Conservation (phyloP, 2,888 invertebrate species). For the Campoplex nolae region DNA sequence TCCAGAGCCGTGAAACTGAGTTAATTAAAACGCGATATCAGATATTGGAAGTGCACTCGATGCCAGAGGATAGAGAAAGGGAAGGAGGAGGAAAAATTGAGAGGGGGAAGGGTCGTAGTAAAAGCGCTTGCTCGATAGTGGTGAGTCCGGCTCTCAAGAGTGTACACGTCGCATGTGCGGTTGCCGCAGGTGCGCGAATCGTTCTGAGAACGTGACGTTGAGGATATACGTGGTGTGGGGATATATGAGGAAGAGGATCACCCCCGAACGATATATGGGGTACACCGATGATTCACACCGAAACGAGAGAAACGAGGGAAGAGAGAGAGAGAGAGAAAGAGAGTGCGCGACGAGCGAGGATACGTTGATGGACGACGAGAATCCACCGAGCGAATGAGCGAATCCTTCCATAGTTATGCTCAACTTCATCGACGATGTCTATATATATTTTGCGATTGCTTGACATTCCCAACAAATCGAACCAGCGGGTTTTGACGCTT, state of each 20-base stretch:
- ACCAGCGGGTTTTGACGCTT: slow-evolving; percentile 42
- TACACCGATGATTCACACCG: slow-evolving; percentile 46
- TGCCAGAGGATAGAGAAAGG: slow-evolving; percentile 1
- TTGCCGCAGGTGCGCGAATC: slow-evolving; percentile 62
- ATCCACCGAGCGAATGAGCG: slow-evolving; percentile 46
- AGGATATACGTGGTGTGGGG: slow-evolving; percentile 43
- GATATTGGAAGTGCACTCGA: slow-evolving; percentile 75
- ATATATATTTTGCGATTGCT: slow-evolving; percentile 38
- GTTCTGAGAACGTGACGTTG: slow-evolving; percentile 56
- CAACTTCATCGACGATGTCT: slow-evolving; percentile 39
- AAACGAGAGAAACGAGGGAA: neutral
- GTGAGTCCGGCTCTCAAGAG: slow-evolving; percentile 49
- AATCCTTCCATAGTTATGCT: slow-evolving; percentile 49
- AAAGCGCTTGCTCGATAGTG: slow-evolving; percentile 37
- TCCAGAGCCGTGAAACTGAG: slow-evolving; percentile 72
- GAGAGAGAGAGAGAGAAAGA: slow-evolving; percentile 22
- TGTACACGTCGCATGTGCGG: slow-evolving; percentile 64
- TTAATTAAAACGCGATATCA: slow-evolving; percentile 79
- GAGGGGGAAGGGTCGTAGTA: slow-evolving; percentile 37
- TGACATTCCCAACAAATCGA: slow-evolving; percentile 61
- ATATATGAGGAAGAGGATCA: slow-evolving; percentile 39
- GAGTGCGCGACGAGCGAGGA: neutral
- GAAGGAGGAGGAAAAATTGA: neutral
- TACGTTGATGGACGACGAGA: slow-evolving; percentile 58
- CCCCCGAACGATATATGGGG: slow-evolving; percentile 23